Base-by-base conservation (phyloP, 2,797 vertebrate species). In the Scomberomorus guttatus region DNA sequence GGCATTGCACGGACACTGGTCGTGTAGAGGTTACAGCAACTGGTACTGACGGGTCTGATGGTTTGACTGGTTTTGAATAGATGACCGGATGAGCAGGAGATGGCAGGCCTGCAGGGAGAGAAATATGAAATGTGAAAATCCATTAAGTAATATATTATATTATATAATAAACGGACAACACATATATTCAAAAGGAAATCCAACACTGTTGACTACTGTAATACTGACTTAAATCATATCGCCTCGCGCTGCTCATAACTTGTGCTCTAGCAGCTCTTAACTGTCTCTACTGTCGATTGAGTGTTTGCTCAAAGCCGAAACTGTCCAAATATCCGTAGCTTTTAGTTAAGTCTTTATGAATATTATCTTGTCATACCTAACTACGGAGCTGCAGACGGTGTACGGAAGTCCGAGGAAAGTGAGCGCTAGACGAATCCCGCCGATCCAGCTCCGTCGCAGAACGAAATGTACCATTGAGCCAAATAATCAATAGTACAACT, bases 341-440 rank as follows among this genome's bases (percentile, higher is more conserved):
- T 62, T 15, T 3, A 15, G 18, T 64, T 18, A 8, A 54, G 22
- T 11, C 1, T 56, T 15, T 6, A 6, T 11, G 54, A 42, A 1
- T 5, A 57, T 48, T n/a, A 20, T 50, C 1, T 4, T 15, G 8
- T 5, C 76, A 34, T 90, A 95, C 95, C 91, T 88, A 1, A 68
- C 25, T 67, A 79, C 90, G 3, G 54, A 18, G 20, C 62, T 39
- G 74, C 76, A 79, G 2, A 77, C 29, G 12, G 78, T 46, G 24
- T 51, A 77, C 1, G 92, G 94, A 9, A 95, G 56, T 44, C 92
- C 92, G 8, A 94, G 15, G 0, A 96, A 63, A 37, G 92, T 89
- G 9, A 96, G 67, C 4, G 90, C 90, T 5, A 96, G 11, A 50
- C 84, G 94, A 75, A 95, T 70, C 5, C 76, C 39, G 0, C 87